These are phyloP conservation scores for Odontamblyopus lacepedii DNA, from an alignment of 2,797 vertebrate species.

Conservation along the genomic window DNA sequence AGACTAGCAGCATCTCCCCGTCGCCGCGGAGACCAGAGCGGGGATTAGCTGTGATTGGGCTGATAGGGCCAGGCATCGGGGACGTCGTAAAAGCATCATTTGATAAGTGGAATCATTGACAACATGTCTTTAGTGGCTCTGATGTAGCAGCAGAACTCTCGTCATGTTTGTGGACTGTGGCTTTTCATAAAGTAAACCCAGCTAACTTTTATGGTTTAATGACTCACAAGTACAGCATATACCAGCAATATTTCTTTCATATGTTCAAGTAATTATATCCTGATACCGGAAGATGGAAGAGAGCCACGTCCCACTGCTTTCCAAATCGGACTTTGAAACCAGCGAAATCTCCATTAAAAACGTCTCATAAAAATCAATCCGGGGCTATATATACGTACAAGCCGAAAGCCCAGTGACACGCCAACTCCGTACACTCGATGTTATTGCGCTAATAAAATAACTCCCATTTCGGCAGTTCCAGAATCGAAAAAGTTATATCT, in stretches of 20 bases:
- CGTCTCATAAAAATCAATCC: constrained; percentile 23
- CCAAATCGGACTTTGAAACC: constrained; percentile 34
- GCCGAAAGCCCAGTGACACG: constrained; percentile 32
- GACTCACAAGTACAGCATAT: constrained; percentile 12
- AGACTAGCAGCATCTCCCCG: constrained; percentile 77
- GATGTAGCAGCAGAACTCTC: constrained; percentile 22
- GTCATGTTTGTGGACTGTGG: constrained; percentile 27
- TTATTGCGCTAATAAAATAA: constrained; percentile 55
- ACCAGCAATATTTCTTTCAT: constrained; percentile 20
- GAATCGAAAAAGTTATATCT: constrained; percentile 29
- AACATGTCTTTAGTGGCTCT: constrained; percentile 47
- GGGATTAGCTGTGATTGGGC: constrained; percentile 81
- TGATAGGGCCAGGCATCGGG: constrained; percentile 74
- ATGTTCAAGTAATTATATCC: constrained; percentile 25
- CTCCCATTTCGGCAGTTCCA: constrained; percentile 23
- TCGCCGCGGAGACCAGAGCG: constrained; percentile 79
- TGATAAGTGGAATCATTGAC: constrained; percentile 73
- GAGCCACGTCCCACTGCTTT: constrained; percentile 24
- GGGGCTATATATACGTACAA: constrained; percentile 37
- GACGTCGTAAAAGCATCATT: constrained; percentile 72
- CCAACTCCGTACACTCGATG: constrained; percentile 31
- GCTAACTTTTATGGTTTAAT: constrained; percentile 22
- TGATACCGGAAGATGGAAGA: constrained; percentile 28
- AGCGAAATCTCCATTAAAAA: constrained; percentile 31
- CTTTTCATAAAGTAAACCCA: constrained; percentile 25